Evolutionary conservation across 2,113 vertebrate species (phyloP).

Genomic region (Vanacampus margaritifer): DNA sequence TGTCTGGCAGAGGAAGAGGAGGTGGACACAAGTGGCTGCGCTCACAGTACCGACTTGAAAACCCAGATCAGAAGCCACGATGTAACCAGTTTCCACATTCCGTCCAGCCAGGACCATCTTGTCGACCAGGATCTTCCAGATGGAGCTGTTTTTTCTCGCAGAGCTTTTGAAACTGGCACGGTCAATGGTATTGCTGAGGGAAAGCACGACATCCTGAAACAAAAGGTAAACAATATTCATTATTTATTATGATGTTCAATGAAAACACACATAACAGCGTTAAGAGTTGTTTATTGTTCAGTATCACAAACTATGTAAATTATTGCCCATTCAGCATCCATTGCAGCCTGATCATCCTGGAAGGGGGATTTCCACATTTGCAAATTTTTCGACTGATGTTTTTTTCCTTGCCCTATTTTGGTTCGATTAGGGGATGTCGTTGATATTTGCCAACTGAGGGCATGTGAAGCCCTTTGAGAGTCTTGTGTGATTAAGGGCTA

Average conservation of each 20-base stretch:
- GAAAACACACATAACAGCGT: not conserved
- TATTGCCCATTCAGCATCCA: too few relatives aligned
- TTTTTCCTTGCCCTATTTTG: too few relatives aligned
- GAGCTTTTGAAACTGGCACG: slow-evolving; percentile 28
- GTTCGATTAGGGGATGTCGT: too few relatives aligned
- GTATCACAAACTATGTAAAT: not conserved
- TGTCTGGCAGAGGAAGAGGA: slow-evolving; percentile 31
- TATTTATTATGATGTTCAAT: not conserved
- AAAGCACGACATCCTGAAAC: slow-evolving; percentile 26
- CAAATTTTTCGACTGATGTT: too few relatives aligned
- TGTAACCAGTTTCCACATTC: slow-evolving; percentile 12
- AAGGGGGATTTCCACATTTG: too few relatives aligned
- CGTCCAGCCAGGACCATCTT: slow-evolving; percentile 17
- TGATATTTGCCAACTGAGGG: too few relatives aligned
- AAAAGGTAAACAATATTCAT: slow-evolving; percentile 47
- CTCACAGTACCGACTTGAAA: slow-evolving; percentile 51
- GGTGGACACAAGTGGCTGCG: slow-evolving; percentile 34
- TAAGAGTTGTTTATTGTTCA: too few relatives aligned
- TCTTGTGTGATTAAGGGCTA: too few relatives aligned
- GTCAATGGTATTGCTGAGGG: slow-evolving; percentile 34
- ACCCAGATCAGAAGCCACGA: slow-evolving; percentile 22
- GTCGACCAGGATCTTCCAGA: slow-evolving; percentile 52
- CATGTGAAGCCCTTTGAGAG: too few relatives aligned
- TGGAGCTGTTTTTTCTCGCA: slow-evolving; percentile 44
- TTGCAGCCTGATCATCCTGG: too few relatives aligned